Percentiles rank a stretch among this genome's conserved stretches.
Conservation (phyloP, 2,888 invertebrate species). For the Drosophila mimetica region DNA sequence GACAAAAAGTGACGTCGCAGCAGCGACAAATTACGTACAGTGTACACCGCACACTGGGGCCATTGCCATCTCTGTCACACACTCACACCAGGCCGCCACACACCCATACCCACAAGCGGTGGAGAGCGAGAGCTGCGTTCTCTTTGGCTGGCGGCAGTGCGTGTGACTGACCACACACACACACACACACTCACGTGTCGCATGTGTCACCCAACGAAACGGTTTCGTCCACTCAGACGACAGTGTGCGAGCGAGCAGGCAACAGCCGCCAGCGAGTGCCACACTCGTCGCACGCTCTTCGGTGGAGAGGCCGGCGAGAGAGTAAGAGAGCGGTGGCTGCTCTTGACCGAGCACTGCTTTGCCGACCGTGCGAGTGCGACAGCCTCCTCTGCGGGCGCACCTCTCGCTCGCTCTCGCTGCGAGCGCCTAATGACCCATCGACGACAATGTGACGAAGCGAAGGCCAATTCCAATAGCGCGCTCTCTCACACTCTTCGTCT, state of each 20-base stretch:
- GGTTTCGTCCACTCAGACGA: constrained; percentile 75
- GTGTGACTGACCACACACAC: constrained; percentile 28
- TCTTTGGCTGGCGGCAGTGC: constrained; percentile 65
- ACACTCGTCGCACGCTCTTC: constrained; percentile 33
- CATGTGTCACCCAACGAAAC: constrained; percentile 78
- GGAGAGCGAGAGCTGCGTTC: constrained; percentile 37
- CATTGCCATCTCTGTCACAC: constrained; percentile 82
- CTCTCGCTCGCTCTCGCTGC: constrained; percentile 10
- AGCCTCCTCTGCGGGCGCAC: constrained; percentile 26
- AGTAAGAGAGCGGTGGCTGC: constrained; percentile 21
- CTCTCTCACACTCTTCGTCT: constrained; percentile 28
- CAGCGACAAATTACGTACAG: constrained; percentile 62
- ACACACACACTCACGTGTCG: constrained; percentile 60
- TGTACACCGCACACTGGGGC: constrained; percentile 22
- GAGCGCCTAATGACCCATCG: constrained; percentile 64
- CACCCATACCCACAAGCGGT: constrained; percentile 6
- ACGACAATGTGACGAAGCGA: constrained; percentile 74
- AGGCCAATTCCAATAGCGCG: constrained; percentile 69
- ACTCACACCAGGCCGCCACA: constrained; percentile 24
- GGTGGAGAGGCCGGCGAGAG: background rate
- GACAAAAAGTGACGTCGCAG: constrained; percentile 53
- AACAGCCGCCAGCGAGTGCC: constrained; percentile 39
- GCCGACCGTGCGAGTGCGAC: constrained; percentile 42
- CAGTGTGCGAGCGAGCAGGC: constrained; percentile 66
- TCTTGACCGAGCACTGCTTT: constrained; percentile 42